Evolutionary conservation across 2,888 invertebrate species (phyloP).

Genomic region (Rhagonycha fulva): DNA sequence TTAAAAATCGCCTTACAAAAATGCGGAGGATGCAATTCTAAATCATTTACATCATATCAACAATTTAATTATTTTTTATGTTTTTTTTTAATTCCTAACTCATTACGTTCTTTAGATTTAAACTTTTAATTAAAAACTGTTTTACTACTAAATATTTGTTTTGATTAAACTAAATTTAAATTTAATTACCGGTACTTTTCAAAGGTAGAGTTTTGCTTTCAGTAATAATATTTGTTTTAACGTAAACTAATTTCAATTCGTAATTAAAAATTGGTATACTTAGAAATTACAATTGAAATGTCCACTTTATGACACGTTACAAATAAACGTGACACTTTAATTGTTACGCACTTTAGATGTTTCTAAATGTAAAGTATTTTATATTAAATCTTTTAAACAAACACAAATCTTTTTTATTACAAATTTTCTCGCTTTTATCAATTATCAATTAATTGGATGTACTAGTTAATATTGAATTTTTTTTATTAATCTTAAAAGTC

Average conservation of each 20-base stretch:
- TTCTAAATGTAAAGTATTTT: too few relatives aligned
- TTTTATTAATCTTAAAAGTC: too few relatives aligned
- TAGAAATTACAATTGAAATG: background rate
- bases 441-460: too few relatives aligned
- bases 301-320: background rate
- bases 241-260: background rate
- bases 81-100: slow-evolving; percentile 10
- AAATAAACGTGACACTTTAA: background rate
- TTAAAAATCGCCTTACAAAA: background rate
- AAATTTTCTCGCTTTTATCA: too few relatives aligned
- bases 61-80: slow-evolving; percentile 23
- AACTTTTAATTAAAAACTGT: slow-evolving; percentile 19
- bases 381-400: too few relatives aligned
- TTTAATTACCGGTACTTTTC: slow-evolving; percentile 1
- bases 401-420: too few relatives aligned
- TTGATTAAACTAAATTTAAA: slow-evolving; percentile 7
- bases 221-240: background rate
- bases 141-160: background rate
- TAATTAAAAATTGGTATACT: background rate
- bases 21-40: slow-evolving; percentile 18
- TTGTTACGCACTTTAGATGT: background rate
- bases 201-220: background rate
- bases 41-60: slow-evolving; percentile 14
- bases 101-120: slow-evolving; percentile 20
- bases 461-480: too few relatives aligned